These are phyloP conservation scores for Podocnemis expansa DNA, from an alignment of 2,113 vertebrate species.

Conservation along the genomic window DNA sequence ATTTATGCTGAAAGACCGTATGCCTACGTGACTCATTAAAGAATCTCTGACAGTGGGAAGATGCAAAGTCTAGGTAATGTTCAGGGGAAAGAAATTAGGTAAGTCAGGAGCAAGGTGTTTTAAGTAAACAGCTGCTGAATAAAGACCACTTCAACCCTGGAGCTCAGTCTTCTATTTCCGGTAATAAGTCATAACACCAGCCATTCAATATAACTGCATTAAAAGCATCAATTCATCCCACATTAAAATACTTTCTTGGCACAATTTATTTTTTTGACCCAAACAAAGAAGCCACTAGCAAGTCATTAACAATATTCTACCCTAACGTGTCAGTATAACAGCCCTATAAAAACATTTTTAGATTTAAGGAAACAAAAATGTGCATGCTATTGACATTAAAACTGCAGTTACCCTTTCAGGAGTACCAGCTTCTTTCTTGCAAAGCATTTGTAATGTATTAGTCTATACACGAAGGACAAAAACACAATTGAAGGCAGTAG, in stretches of 20 bases:
- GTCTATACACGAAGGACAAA: slow-evolving; percentile 33
- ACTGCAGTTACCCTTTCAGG: slow-evolving; percentile 56
- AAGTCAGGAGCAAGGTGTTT: neutral
- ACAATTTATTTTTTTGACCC: slow-evolving; percentile 73
- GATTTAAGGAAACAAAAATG: slow-evolving; percentile 49
- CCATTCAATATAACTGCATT: neutral
- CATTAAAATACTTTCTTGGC: slow-evolving; percentile 72
- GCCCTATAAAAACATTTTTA: slow-evolving; percentile 62
- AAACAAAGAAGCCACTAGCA: slow-evolving; percentile 69
- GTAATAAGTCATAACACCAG: slow-evolving; percentile 10
- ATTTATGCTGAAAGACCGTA: neutral
- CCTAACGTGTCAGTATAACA: slow-evolving; percentile 69
- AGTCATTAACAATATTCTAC: slow-evolving; percentile 73
- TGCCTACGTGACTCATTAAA: neutral
- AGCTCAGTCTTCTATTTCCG: slow-evolving; percentile 42
- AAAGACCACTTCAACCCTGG: slow-evolving; percentile 32
- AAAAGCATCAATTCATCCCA: slow-evolving; percentile 66
- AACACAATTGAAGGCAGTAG: slow-evolving; percentile 56
- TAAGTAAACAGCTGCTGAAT: neutral
- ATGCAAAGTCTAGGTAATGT: accelerated
- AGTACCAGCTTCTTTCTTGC: slow-evolving; percentile 37
- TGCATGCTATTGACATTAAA: slow-evolving; percentile 64
- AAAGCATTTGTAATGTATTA: slow-evolving; percentile 38
- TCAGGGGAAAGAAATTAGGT: neutral
- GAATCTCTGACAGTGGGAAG: slow-evolving; percentile 37